Percentiles rank a stretch among this genome's conserved stretches.
These are phyloP conservation scores for Ptychadena robeensis DNA, from an alignment of 2,797 vertebrate species.

Conservation along the genomic window DNA sequence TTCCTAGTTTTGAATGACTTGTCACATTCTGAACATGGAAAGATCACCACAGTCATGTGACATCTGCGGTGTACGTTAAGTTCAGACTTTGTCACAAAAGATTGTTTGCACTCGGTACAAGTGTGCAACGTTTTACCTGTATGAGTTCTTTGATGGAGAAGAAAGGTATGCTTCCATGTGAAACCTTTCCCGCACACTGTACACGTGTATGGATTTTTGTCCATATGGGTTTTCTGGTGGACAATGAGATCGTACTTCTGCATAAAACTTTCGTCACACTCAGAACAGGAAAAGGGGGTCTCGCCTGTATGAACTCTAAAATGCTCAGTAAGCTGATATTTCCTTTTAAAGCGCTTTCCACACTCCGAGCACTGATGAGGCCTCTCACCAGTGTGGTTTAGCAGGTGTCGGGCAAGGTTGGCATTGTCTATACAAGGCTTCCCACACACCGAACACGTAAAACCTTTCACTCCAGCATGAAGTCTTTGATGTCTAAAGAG, in stretches of 20 bases:
- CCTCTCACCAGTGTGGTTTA: conserved; percentile 57
- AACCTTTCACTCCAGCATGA: conserved; percentile 60
- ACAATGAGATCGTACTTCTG: not conserved
- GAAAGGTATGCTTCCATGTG: not conserved
- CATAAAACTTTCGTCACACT: not conserved
- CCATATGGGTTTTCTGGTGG: not conserved
- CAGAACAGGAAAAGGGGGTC: not conserved
- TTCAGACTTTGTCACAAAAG: not conserved
- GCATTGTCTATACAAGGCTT: conserved; percentile 62
- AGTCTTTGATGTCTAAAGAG: conserved; percentile 63
- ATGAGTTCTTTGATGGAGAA: not conserved
- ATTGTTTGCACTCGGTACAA: not conserved
- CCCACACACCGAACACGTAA: conserved; percentile 55
- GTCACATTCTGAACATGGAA: conserved; percentile 29
- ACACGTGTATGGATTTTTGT: not conserved
- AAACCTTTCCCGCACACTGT: not conserved
- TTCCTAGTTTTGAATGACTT: conserved; percentile 45
- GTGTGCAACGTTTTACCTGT: not conserved
- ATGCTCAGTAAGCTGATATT: conserved; percentile 62
- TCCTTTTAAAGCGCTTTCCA: conserved; percentile 62
- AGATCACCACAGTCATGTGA: not conserved
- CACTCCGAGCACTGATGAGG: conserved; percentile 58
- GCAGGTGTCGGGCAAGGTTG: conserved; percentile 59
- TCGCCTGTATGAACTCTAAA: conserved; percentile 15
- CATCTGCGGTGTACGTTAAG: not conserved